Conservation (phyloP, 2,113 vertebrate species). For the Tautogolabrus adspersus region DNA sequence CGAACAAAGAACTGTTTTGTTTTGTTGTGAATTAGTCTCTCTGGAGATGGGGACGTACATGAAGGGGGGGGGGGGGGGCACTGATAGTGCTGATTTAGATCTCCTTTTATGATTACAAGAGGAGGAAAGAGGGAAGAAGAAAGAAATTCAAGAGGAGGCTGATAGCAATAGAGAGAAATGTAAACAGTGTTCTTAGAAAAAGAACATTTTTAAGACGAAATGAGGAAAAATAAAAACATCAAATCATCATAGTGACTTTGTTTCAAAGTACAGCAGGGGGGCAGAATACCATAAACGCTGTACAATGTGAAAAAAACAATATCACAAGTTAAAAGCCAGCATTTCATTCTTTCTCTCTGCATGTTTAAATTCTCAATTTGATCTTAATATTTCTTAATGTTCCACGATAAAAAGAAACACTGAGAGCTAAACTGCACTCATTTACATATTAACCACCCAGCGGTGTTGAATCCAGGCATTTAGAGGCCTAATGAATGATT, state of each 20-base stretch:
- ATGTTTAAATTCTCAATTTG: neutral
- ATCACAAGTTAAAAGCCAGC: neutral
- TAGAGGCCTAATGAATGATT: constrained; percentile 9
- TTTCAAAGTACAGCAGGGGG: neutral
- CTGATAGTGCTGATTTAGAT: constrained; percentile 17
- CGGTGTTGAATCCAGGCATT: constrained; percentile 22
- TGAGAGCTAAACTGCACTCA: constrained; percentile 5
- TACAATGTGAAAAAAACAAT: neutral
- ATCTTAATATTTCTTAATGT: neutral
- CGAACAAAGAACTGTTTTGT: constrained; percentile 11
- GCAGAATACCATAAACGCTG: neutral
- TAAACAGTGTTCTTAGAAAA: no score
- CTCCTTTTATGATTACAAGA: neutral
- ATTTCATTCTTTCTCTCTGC: neutral
- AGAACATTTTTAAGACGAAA: neutral
- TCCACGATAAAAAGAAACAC: neutral
- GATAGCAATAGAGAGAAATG: constrained; percentile 10
- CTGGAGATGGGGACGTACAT: neutral
- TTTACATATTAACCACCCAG: constrained; percentile 2
- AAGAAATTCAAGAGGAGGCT: neutral
- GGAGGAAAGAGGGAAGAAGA: no score
- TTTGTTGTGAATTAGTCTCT: constrained; percentile 12
- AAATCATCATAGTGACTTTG: neutral
- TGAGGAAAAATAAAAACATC: neutral
- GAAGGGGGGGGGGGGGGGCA: neutral